Evolutionary conservation across 2,888 invertebrate genomes (phyloP).

Genomic region (Cerastis leucographa): DNA sequence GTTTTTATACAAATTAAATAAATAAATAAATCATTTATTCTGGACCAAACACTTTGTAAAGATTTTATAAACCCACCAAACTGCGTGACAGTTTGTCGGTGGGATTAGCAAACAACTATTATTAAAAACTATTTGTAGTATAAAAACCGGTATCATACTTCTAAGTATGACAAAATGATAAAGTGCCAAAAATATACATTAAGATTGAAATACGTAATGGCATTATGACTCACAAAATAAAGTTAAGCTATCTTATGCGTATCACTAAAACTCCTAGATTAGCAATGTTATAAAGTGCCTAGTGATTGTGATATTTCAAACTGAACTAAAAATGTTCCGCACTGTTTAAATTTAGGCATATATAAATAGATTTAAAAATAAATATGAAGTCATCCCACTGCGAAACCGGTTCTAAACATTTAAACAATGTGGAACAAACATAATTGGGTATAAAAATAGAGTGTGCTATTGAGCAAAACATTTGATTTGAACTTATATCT

Average conservation of each 20-base stretch:
- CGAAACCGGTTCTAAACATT: conserved; percentile 70
- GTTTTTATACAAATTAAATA: conserved; percentile 5
- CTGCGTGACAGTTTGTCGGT: too few species aligned
- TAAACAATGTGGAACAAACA: conserved; percentile 79
- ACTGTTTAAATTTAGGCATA: conserved; percentile 66
- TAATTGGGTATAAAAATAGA: conserved; percentile 2
- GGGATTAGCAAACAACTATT: too few species aligned
- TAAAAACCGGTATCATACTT: too few species aligned
- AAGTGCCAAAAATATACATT: conserved; percentile 1
- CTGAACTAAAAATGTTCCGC: conserved; percentile 66
- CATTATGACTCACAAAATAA: conserved; percentile 31
- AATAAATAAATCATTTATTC: too few species aligned
- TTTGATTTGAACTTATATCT: conserved; percentile 38
- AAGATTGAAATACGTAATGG: conserved; percentile 12
- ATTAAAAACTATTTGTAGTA: too few species aligned
- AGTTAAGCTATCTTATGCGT: conserved; percentile 1
- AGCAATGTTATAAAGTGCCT: conserved; percentile 7
- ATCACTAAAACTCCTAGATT: conserved; percentile 30
- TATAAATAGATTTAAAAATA: conserved; percentile 44
- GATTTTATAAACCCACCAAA: too few species aligned
- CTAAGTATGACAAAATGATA: neutral
- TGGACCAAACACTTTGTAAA: too few species aligned
- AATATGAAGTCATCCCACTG: conserved; percentile 76
- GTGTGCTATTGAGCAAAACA: conserved; percentile 16
- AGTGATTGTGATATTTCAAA: neutral